These are phyloP conservation scores for Druon quercuslanigerum DNA, from an alignment of 1,140 invertebrate genomes.

Conservation along the genomic window DNA sequence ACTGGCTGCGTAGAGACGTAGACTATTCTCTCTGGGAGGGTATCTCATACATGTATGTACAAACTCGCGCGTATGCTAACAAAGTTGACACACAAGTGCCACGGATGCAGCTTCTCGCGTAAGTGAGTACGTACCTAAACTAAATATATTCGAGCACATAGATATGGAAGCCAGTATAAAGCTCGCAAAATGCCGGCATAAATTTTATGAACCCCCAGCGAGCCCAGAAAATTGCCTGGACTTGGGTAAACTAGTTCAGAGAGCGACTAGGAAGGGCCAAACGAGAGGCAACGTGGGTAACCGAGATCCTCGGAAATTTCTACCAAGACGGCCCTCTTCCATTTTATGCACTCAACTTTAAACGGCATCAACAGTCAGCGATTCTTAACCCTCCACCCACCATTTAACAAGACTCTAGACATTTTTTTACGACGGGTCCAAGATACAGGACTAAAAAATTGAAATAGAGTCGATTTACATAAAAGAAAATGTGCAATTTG, in stretches of 20 bases:
- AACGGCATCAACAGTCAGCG: conserved; percentile 25
- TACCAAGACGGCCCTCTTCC: conserved; percentile 14
- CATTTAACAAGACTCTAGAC: conserved; percentile 3
- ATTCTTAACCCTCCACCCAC: conserved; percentile 21
- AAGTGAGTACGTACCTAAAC: conserved; percentile 33
- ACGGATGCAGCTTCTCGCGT: conserved; percentile 27
- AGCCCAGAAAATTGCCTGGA: conserved; percentile 56
- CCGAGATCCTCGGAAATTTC: conserved; percentile 27
- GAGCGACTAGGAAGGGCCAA: conserved; percentile 32
- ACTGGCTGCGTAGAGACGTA: conserved; percentile 1
- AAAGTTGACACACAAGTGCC: conserved; percentile 35
- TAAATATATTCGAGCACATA: conserved; percentile 39
- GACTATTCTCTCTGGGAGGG: conserved; percentile 6
- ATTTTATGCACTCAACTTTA: conserved; percentile 18
- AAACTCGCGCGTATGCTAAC: conserved; percentile 36
- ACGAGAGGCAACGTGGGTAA: conserved; percentile 31
- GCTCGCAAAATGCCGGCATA: conserved; percentile 56
- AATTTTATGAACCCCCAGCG: conserved; percentile 58
- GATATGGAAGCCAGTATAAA: conserved; percentile 46
- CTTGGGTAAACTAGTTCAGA: conserved; percentile 47
- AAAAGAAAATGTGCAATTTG: too few relatives aligned
- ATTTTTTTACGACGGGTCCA: too few relatives aligned
- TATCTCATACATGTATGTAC: conserved; percentile 20
- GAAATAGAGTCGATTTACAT: too few relatives aligned
- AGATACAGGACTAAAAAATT: too few relatives aligned